Conservation (phyloP, 2,888 invertebrate genomes). For the Iselma pallidipennis region DNA sequence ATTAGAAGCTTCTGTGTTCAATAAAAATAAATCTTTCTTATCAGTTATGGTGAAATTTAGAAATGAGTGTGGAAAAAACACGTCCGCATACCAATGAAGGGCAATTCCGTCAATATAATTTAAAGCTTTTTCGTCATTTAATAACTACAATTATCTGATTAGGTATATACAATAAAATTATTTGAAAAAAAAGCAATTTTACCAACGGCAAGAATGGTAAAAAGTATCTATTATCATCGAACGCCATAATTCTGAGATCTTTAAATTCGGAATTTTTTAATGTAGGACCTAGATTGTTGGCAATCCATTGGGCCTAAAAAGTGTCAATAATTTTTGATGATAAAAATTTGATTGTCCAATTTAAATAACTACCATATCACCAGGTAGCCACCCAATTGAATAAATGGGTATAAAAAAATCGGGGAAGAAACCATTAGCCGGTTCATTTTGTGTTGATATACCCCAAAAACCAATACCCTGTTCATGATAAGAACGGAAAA, state of each 20-base stretch:
- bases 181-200: background rate
- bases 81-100: slow-evolving; percentile 81
- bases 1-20: slow-evolving; percentile 79
- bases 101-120: slow-evolving; percentile 73
- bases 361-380: slow-evolving; percentile 30
- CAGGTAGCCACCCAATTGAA: slow-evolving; percentile 20
- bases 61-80: slow-evolving; percentile 59
- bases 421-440: slow-evolving; percentile 61
- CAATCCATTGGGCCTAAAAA: slow-evolving; percentile 68
- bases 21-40: slow-evolving; percentile 70
- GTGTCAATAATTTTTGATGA: background rate
- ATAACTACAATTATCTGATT: slow-evolving; percentile 34
- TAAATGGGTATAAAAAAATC: slow-evolving; percentile 16
- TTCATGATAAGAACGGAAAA: slow-evolving; percentile 74
- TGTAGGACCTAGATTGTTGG: slow-evolving; percentile 73
- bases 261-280: slow-evolving; percentile 63
- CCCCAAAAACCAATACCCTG: slow-evolving; percentile 76
- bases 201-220: slow-evolving; percentile 56
- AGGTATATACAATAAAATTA: slow-evolving; percentile 5
- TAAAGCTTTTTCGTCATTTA: slow-evolving; percentile 53
- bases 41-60: slow-evolving; percentile 63
- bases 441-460: slow-evolving; percentile 87
- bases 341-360: no score
- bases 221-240: slow-evolving; percentile 74
- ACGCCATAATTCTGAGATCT: slow-evolving; percentile 68